A percentile compares a stretch with the other conserved stretches of the same genome.
Evolutionary conservation across 1,140 invertebrate species (phyloP).

Genomic region (Sipha flava): DNA sequence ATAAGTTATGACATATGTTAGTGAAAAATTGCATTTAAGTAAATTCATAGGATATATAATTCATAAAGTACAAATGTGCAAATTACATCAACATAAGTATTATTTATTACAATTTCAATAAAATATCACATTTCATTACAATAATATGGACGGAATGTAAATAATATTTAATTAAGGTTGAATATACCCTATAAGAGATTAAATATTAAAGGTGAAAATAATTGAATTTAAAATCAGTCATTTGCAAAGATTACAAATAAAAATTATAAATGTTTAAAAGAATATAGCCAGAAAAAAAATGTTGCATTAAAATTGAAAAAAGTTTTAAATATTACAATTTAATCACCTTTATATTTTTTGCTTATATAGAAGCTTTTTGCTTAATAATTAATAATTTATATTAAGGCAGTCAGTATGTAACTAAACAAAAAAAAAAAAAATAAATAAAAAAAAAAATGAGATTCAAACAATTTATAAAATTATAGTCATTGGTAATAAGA

Average conservation of each 20-base stretch:
- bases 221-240: neutral
- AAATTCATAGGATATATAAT: neutral
- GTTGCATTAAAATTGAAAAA: neutral
- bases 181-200: neutral
- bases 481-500: neutral
- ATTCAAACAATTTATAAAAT: constrained; percentile 9
- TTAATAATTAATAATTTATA: neutral
- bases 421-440: neutral
- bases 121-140: constrained; percentile 6
- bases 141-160: neutral
- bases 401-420: constrained; percentile 14
- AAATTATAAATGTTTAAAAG: neutral
- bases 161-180: neutral
- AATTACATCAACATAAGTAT: neutral
- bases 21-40: neutral
- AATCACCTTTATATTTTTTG: neutral
- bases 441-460: constrained; percentile 13
- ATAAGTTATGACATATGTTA: neutral
- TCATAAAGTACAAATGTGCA: neutral
- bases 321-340: neutral
- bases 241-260: neutral
- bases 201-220: neutral
- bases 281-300: neutral
- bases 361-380: neutral
- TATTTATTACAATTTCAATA: neutral